These are phyloP conservation scores for Oreohelix idahoensis DNA, from an alignment of 1,140 invertebrate species.

Conservation along the genomic window DNA sequence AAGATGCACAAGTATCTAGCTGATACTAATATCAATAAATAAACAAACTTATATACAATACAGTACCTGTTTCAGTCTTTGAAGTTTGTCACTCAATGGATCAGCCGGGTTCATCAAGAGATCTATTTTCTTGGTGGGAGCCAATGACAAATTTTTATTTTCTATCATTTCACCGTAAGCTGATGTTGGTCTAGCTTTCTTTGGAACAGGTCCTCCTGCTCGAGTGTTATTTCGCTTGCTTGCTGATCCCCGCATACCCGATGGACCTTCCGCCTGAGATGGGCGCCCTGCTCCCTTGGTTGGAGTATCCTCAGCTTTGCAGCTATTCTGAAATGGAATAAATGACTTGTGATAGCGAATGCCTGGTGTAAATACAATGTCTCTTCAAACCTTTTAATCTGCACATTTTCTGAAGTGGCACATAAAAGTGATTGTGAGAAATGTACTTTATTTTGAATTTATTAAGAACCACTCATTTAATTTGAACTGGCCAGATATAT, in stretches of 20 bases:
- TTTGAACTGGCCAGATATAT: too few relatives aligned
- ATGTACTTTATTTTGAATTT: too few relatives aligned
- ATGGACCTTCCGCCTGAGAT: neutral
- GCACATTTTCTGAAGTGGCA: too few relatives aligned
- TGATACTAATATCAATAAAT: too few relatives aligned
- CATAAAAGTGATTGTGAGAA: too few relatives aligned
- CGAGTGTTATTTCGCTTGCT: neutral
- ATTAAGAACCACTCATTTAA: too few relatives aligned
- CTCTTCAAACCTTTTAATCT: too few relatives aligned
- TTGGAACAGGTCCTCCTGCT: neutral
- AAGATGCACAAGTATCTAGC: too few relatives aligned
- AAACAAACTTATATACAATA: too few relatives aligned
- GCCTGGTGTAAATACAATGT: too few relatives aligned
- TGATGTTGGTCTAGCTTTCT: neutral
- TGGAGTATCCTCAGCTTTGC: neutral
- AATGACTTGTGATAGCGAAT: too few relatives aligned
- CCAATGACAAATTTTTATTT: conserved; percentile 25
- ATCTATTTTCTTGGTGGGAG: conserved; percentile 15
- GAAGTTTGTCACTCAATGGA: conserved; percentile 17
- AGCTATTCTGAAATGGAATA: neutral
- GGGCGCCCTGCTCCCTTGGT: neutral
- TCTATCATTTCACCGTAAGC: neutral
- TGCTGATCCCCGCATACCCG: too few relatives aligned
- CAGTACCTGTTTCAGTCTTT: conserved; percentile 28
- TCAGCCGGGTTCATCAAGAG: conserved; percentile 1